Evolutionary conservation across 2,113 vertebrate species (phyloP), one percentile per base, ranked within the genome.

Genomic region (Atractosteus spatula): DNA sequence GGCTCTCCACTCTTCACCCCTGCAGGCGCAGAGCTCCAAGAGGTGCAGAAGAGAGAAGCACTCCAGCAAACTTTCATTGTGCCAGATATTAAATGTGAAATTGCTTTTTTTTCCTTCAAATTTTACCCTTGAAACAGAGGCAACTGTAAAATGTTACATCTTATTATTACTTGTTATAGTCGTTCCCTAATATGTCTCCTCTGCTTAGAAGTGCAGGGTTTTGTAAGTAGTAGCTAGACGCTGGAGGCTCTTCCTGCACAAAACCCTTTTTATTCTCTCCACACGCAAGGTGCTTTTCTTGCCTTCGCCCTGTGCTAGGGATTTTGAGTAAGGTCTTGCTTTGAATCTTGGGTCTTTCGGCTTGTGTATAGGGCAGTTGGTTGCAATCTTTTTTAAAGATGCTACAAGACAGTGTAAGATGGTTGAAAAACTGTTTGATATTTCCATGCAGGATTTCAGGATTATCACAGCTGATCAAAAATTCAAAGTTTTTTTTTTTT

Each of bases 21-120:
- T 74, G 71, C 84, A 76, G 82, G 84, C 85, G 80, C 78, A 73
- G 72, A 51, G 74, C 78, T 73, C 70, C 55, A 44, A 78, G 74
- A 80, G 76, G 74, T 66, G 68, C 54, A 69, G 66, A 73, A 75
- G 69, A 71, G 68, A 65, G 66, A 65, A 47, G 69, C 66, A 70
- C 44, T 14, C 54, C 12, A 13, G 55, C 78, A 74, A 77, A 77
- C 79, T 80, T 82, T 80, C 82, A 83, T 86, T 86, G 85, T 71
- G 82, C 84, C 86, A 83, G 83, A 83, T 84, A 88, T 85, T 85
- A 84, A 88, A 88, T 87, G 86, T 85, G 85, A 86, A 87, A 89
- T 86, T 86, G 83, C 85, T 87, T 88, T 87, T 86, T 86, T 87
- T 85, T 71, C 45, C 43, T 74, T 68, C 57, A 69, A 67, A 70